phyloP scores from a whole-genome alignment of 1,140 invertebrate species.

The Drosophila equinoxialis region DNA sequence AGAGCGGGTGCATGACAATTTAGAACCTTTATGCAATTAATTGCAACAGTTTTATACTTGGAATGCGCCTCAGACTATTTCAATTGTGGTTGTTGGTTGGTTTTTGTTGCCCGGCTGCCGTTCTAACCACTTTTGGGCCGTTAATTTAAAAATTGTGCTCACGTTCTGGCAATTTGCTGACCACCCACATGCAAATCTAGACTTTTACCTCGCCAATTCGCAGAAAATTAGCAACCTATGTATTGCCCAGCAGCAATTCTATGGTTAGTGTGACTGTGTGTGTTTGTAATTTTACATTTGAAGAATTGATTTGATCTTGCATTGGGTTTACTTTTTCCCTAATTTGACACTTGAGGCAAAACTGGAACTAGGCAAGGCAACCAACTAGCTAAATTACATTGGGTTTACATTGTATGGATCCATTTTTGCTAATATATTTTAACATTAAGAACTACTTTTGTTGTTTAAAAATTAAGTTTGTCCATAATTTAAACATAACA shows the following conservation, averaged over 20 bases:
- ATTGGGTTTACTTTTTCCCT: conserved; percentile 68
- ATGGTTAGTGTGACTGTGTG: background rate
- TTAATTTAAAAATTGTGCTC: conserved; percentile 82
- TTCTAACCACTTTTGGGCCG: conserved; percentile 70
- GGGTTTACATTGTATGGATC: conserved; percentile 47
- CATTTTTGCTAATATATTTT: conserved; percentile 33
- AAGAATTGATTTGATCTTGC: conserved; percentile 60
- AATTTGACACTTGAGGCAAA: conserved; percentile 78
- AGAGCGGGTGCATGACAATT: conserved; percentile 52
- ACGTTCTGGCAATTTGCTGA: conserved; percentile 79
- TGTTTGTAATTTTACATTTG: conserved; percentile 47
- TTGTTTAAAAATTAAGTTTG: too few species aligned
- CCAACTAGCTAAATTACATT: conserved; percentile 35
- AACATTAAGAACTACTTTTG: too few species aligned
- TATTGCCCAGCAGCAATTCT: conserved; percentile 41
- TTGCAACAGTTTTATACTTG: conserved; percentile 76
- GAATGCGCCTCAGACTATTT: conserved; percentile 53
- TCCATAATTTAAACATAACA: too few species aligned
- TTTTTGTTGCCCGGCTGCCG: conserved; percentile 41
- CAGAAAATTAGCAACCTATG: conserved; percentile 61
- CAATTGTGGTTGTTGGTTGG: conserved; percentile 9
- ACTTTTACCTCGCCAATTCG: conserved; percentile 36
- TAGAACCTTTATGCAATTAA: conserved; percentile 79
- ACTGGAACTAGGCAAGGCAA: conserved; percentile 40
- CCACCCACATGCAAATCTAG: conserved; percentile 78